Evolutionary conservation across 2,888 invertebrate genomes (phyloP), one percentile per base, ranked within the genome.

Genomic region (Byasa hedistus): DNA sequence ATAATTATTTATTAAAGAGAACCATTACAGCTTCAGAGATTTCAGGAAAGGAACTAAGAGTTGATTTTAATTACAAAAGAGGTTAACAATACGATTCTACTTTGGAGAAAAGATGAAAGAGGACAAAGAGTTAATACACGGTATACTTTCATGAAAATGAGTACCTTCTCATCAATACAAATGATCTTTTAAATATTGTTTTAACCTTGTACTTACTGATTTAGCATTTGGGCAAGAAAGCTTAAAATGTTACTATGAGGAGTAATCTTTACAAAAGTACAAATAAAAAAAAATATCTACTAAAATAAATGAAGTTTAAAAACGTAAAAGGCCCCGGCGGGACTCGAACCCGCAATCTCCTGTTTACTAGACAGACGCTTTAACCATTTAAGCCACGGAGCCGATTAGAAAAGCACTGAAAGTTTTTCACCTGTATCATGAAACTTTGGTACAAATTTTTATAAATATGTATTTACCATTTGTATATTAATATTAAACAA

Each of bases 321-420:
- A 27, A 8, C 22, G 19, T 70, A 69, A 62, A 12, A 84, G 87
- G 87, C 87, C 83, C 85, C 86, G 86, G 78, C 87, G 86, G 86
- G 86, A 87, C 86, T 87, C 86, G 86, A 87, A 87, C 86, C 86
- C 86, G 72, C 78, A 85, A 87, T 87, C 88, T 87, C 86, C 87
- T 87, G 87, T 87, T 87, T 87, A 87, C 87, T 87, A 87, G 87
- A 88, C 88, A 88, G 88, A 87, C 87, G 87, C 87, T 87, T 87
- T 87, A 87, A 88, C 88, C 88, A 87, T 87, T 85, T 87, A 86
- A 88, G 89, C 89, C 88, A 89, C 88, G 89, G 87, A 85, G 87
- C 89, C 66, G 17, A 12, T 7, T 32, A 17, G 17, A 32, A 32
- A 22, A 51, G n/a, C 0, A 3, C 19, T 21, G 15, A 52, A 21